These are phyloP conservation scores for Pelmatolapia mariae DNA, from an alignment of 2,113 vertebrate species.

Conservation along the genomic window DNA sequence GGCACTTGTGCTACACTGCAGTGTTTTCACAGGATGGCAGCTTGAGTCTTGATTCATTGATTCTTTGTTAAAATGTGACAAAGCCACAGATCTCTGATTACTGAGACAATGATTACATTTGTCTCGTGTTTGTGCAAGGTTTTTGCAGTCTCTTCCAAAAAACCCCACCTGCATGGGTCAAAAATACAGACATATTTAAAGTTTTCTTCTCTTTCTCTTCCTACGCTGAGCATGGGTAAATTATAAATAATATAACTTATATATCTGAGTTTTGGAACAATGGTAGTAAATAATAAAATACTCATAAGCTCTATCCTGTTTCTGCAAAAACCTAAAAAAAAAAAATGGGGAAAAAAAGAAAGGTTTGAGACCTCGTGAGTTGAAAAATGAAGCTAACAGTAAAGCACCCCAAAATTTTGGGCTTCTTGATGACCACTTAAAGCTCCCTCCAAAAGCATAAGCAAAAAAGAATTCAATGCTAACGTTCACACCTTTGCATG, in stretches of 20 bases:
- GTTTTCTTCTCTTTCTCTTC: background rate
- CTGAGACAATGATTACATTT: background rate
- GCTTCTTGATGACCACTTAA: background rate
- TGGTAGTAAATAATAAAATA: background rate
- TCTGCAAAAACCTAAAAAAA: background rate
- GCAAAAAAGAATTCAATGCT: background rate
- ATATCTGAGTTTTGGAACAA: background rate
- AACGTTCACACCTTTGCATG: background rate
- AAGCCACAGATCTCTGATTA: conserved; percentile 18
- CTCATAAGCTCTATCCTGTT: background rate
- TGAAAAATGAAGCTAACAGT: background rate
- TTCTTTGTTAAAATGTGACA: conserved; percentile 28
- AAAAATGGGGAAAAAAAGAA: background rate
- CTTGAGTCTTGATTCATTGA: background rate
- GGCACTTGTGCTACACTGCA: background rate
- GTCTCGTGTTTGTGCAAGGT: background rate
- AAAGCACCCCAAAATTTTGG: background rate
- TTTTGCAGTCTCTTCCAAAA: background rate
- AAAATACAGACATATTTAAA: background rate
- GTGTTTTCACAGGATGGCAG: conserved; percentile 3
- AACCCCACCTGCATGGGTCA: fast-evolving
- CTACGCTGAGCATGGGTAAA: background rate
- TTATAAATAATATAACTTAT: background rate
- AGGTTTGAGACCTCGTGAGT: background rate
- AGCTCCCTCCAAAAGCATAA: background rate